A percentile compares a stretch with the other conserved stretches of the same genome.
phyloP scores from a whole-genome alignment of 2,113 vertebrate species.

The Edolisoma coerulescens region DNA sequence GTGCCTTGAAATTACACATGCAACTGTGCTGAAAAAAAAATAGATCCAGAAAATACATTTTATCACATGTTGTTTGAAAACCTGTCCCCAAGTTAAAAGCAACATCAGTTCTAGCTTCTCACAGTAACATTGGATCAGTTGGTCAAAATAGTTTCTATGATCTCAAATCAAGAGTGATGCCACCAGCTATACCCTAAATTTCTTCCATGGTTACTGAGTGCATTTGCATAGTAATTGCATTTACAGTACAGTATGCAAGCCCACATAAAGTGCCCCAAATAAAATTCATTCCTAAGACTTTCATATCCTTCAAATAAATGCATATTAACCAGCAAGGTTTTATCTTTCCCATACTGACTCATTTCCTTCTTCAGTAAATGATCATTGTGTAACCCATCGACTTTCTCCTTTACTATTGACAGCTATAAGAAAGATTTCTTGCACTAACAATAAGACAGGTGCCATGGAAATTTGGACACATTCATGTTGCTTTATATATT shows the following conservation, averaged over 20 bases:
- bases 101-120: not conserved
- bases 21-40: not conserved
- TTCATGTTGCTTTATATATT: not conserved
- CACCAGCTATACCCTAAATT: not conserved
- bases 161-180: not conserved
- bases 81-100: not conserved
- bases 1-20: not conserved
- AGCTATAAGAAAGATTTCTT: not conserved
- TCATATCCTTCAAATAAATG: not conserved
- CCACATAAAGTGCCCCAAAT: not conserved
- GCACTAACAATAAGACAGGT: not conserved
- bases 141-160: not conserved
- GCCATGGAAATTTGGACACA: not conserved
- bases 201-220: not conserved
- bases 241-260: not conserved
- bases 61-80: not conserved
- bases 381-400: not conserved
- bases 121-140: not conserved
- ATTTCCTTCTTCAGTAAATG: not conserved
- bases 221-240: slow-evolving; percentile 8
- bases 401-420: not conserved
- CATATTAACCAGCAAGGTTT: not conserved
- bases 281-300: not conserved
- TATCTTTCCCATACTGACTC: not conserved
- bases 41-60: not conserved